Percentiles rank a stretch among this genome's conserved stretches.
phyloP scores from a whole-genome alignment of 2,113 vertebrate species.

The Sapayoa aenigma region DNA sequence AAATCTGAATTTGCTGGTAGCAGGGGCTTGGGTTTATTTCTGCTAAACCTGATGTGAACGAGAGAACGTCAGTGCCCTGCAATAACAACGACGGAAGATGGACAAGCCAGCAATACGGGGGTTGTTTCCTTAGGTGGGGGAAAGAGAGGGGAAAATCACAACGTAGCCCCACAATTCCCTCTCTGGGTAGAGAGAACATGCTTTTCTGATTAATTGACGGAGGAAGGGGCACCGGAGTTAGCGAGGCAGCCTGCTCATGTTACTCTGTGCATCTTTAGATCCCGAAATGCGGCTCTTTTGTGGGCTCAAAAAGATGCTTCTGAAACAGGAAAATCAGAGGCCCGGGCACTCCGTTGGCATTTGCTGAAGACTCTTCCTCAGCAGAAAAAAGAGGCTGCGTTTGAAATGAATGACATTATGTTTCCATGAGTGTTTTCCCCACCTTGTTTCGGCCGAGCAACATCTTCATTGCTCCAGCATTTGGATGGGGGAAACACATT shows the following conservation, averaged over 20 bases:
- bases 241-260: conserved; percentile 50
- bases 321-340: conserved; percentile 33
- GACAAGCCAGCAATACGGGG: background rate
- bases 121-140: background rate
- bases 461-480: conserved; percentile 51
- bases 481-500: conserved; percentile 34
- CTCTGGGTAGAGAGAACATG: conserved; percentile 6
- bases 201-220: conserved; percentile 64
- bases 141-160: background rate
- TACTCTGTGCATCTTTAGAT: conserved; percentile 53
- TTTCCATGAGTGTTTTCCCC: conserved; percentile 5
- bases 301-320: conserved; percentile 25
- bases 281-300: conserved; percentile 3
- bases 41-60: background rate
- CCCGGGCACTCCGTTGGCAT: background rate
- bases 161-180: background rate
- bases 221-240: conserved; percentile 47
- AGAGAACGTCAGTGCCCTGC: background rate
- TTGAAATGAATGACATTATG: background rate
- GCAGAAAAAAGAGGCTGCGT: background rate
- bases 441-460: conserved; percentile 25
- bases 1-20: background rate
- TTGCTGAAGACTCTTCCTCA: background rate
- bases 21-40: background rate
- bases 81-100: background rate